These are phyloP conservation scores for Coregonus sp. DNA, from an alignment of 2,797 vertebrate species.

Conservation along the genomic window DNA sequence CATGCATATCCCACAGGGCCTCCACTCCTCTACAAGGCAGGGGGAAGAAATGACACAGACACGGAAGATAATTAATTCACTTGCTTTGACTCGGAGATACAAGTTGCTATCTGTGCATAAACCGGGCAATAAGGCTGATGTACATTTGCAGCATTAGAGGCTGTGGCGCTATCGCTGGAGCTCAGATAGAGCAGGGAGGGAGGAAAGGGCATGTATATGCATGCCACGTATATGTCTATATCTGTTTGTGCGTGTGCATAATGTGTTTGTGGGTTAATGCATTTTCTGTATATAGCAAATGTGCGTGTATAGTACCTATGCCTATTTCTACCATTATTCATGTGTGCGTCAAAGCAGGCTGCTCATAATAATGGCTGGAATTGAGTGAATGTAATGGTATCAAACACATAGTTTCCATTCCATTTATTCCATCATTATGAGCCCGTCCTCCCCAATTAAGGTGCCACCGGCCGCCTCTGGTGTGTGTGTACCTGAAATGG, in stretches of 20 bases:
- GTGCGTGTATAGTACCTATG: too few species aligned
- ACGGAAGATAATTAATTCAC: slow-evolving; percentile 67
- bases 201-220: neutral
- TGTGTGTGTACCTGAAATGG: neutral
- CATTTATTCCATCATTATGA: too few species aligned
- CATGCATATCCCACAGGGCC: slow-evolving; percentile 71
- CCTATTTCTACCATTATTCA: too few species aligned
- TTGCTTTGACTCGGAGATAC: slow-evolving; percentile 69
- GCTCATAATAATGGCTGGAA: too few species aligned
- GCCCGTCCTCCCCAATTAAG: too few species aligned
- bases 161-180: slow-evolving; percentile 42
- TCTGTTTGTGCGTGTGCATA: too few species aligned
- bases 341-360: too few species aligned
- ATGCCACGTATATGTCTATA: neutral
- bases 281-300: too few species aligned
- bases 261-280: too few species aligned
- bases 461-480: too few species aligned
- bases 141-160: slow-evolving; percentile 55
- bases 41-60: slow-evolving; percentile 53
- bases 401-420: too few species aligned
- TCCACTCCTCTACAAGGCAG: slow-evolving; percentile 34
- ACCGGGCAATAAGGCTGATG: slow-evolving; percentile 62
- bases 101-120: slow-evolving; percentile 61
- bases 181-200: slow-evolving; percentile 36
- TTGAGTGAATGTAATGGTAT: too few species aligned